These are phyloP conservation scores for Drosophila nigrodunni DNA, from an alignment of 1,140 invertebrate genomes.

Conservation along the genomic window DNA sequence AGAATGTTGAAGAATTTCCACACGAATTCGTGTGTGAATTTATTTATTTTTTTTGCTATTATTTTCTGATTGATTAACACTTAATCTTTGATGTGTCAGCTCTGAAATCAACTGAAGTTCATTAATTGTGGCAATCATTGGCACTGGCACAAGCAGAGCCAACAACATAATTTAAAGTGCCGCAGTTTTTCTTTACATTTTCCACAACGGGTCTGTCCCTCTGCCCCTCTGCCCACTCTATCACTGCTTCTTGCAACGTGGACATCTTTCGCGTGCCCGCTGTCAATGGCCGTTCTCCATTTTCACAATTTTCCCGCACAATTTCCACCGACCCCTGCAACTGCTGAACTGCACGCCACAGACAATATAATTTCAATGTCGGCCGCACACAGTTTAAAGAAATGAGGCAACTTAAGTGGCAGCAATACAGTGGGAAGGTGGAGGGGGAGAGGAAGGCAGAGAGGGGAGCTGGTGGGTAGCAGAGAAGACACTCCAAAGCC, in stretches of 20 bases:
- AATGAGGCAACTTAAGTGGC: conserved; percentile 43
- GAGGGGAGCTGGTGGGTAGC: neutral
- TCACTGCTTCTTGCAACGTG: neutral
- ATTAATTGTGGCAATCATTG: conserved; percentile 41
- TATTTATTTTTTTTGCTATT: neutral
- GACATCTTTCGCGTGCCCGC: conserved; percentile 23
- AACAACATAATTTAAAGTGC: conserved; percentile 6
- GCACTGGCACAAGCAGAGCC: conserved; percentile 10
- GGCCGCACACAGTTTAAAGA: conserved; percentile 35
- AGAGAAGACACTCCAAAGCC: neutral
- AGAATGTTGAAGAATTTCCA: no score
- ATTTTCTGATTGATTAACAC: conserved; percentile 4
- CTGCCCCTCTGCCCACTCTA: neutral
- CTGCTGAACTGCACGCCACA: conserved; percentile 16
- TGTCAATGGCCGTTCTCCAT: conserved; percentile 16
- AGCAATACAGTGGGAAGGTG: neutral
- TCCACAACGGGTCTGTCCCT: conserved; percentile 8
- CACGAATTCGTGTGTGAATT: no score
- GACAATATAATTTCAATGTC: conserved; percentile 56
- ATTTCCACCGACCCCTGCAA: neutral
- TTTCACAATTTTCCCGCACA: conserved; percentile 1
- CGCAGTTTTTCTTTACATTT: conserved; percentile 25
- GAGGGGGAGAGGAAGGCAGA: no score
- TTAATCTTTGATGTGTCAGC: neutral
- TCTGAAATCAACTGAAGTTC: conserved; percentile 2